Evolutionary conservation across 2,888 invertebrate genomes (phyloP).

Genomic region (Drosophila meridionalis): DNA sequence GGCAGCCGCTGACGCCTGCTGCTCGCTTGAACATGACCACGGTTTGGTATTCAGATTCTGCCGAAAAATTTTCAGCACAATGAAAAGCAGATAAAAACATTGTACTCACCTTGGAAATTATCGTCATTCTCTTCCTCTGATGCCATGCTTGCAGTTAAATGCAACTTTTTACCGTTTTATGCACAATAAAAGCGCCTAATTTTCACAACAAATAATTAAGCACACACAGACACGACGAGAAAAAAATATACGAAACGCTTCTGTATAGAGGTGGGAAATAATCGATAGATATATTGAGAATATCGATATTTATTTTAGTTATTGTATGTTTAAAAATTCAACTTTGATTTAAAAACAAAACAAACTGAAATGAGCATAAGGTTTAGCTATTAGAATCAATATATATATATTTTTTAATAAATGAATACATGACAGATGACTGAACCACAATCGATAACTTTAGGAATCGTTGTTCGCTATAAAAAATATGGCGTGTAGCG

Average conservation of each 20-base stretch:
- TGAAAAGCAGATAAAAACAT: slow-evolving; percentile 47
- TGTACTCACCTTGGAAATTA: slow-evolving; percentile 92
- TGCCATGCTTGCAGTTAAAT: slow-evolving; percentile 87
- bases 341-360: neutral
- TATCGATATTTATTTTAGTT: slow-evolving; percentile 19
- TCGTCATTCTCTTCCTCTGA: slow-evolving; percentile 95
- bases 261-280: slow-evolving; percentile 36
- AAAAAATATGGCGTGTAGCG: slow-evolving; percentile 68
- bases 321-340: neutral
- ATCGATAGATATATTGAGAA: slow-evolving; percentile 19
- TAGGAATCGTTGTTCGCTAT: slow-evolving; percentile 6
- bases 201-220: slow-evolving; percentile 75
- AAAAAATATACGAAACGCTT: slow-evolving; percentile 65
- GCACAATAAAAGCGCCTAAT: slow-evolving; percentile 71
- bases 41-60: slow-evolving; percentile 66
- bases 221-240: slow-evolving; percentile 78
- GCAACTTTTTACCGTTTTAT: slow-evolving; percentile 64
- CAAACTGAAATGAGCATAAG: neutral
- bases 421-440: neutral
- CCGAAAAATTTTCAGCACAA: slow-evolving; percentile 60
- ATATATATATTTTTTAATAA: no score
- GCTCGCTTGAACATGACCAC: slow-evolving; percentile 78
- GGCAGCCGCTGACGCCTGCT: slow-evolving; percentile 64
- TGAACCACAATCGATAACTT: slow-evolving; percentile 4
- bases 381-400: neutral